Base-by-base conservation (phyloP, 2,888 invertebrate genomes). In the Carpatolechia fugitivella region DNA sequence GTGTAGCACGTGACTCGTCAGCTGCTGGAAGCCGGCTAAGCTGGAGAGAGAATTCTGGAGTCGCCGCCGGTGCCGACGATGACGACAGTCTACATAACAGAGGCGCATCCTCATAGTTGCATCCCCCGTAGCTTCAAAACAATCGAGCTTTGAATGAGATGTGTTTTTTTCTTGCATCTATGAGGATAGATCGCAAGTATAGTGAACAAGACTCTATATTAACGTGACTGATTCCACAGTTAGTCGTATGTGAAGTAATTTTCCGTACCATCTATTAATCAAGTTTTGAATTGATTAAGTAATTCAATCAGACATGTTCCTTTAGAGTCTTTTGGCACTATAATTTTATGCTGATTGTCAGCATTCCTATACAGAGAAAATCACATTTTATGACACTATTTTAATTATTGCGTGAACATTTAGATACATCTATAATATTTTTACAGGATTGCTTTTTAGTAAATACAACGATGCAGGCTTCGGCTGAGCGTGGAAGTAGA, bases 341-440 rank as follows among this genome's bases (percentile, higher is more conserved):
- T 24, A 24, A 24, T 24, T 4, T 24, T 6, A 24, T 24, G 24
- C 24, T 24, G 24, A 24, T 24, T 6, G 6, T 24, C 24, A 24
- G 24, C 24, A 6, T 6, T 6, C 6, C 38, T 13, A 14, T 14
- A 38, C 14, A 38, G 14, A 40, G 16, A 8, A 14, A 40, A 47
- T 30, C 46, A 55, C 46, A 46, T 44, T 24, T 8, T 14, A 14
- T 44, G 44, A 44, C 20, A 18, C 44, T 44, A 44, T 20, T 44
- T 44, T 40, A 40, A 40, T 40, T 44, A 44, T 44, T 44, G 44
- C 44, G 44, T 44, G 18, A 44, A 44, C 44, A 44, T 44, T 44
- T 44, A 44, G 44, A 10, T 47, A 29, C 47, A 47, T 30, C 47
- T 47, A 30, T 38, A 6, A 38, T 13, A 14, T 40, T 18, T 10